Evolutionary conservation across 1,140 invertebrate genomes (phyloP).

Genomic region (Drosophila erecta): DNA sequence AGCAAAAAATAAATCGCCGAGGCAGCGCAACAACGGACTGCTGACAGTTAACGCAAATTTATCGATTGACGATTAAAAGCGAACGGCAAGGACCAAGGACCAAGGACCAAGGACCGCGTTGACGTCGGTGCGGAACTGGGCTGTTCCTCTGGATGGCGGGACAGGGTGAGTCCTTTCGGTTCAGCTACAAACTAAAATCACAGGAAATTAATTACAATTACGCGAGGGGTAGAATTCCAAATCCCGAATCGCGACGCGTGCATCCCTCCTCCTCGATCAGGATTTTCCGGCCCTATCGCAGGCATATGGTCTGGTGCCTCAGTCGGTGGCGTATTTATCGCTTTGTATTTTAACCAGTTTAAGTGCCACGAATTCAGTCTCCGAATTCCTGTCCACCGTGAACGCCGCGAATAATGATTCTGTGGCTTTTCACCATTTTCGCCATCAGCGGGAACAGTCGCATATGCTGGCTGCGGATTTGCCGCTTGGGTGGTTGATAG

Average conservation of each 20-base stretch:
- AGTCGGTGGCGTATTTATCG: constrained; percentile 55
- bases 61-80: constrained; percentile 80
- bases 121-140: constrained; percentile 23
- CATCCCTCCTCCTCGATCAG: constrained; percentile 36
- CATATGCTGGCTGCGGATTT: constrained; percentile 42
- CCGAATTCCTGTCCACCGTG: constrained; percentile 4
- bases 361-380: constrained; percentile 65
- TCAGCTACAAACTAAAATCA: constrained; percentile 70
- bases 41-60: constrained; percentile 81
- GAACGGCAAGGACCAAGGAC: constrained; percentile 43
- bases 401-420: constrained; percentile 58
- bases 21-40: constrained; percentile 33
- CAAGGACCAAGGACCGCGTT: constrained; percentile 2
- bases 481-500: constrained; percentile 44
- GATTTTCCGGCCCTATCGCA: constrained; percentile 18
- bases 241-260: neutral
- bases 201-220: constrained; percentile 83
- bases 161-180: constrained; percentile 45
- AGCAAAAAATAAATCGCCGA: constrained; percentile 37
- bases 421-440: constrained; percentile 48
- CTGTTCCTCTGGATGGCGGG: constrained; percentile 23
- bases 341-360: constrained; percentile 74
- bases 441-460: constrained; percentile 34
- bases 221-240: constrained; percentile 39
- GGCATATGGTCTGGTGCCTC: constrained; percentile 63